Evolutionary conservation across 2,888 invertebrate species (phyloP).

Genomic region (Drosophila cognata): DNA sequence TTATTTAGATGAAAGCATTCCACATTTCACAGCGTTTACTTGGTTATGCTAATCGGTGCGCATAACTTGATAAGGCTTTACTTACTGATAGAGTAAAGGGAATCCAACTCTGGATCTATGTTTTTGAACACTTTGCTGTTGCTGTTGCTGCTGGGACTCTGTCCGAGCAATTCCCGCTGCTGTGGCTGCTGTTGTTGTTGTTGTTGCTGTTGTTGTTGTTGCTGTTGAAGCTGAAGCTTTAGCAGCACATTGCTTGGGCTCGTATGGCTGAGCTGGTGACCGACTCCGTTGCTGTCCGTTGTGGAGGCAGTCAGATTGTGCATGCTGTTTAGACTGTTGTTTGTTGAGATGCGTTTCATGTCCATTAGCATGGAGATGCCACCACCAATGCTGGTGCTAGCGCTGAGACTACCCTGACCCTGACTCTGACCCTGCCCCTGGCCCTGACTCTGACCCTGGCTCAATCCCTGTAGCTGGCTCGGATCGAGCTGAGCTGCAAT

Average conservation of each 20-base stretch:
- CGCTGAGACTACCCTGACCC: conserved; percentile 51
- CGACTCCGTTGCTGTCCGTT: conserved; percentile 63
- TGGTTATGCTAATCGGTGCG: neutral
- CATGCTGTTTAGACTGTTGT: conserved; percentile 82
- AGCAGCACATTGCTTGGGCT: conserved; percentile 79
- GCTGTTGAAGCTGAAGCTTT: conserved; percentile 32
- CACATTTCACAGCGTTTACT: neutral
- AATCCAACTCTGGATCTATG: conserved; percentile 88
- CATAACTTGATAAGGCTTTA: conserved; percentile 20
- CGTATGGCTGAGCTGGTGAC: conserved; percentile 61
- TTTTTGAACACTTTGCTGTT: conserved; percentile 85
- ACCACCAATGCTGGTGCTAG: conserved; percentile 65
- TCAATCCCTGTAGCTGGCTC: conserved; percentile 17
- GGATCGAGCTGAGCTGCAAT: conserved; percentile 15
- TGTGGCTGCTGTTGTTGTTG: conserved; percentile 66
- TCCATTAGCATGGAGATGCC: conserved; percentile 85
- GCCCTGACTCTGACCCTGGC: conserved; percentile 10
- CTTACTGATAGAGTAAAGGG: conserved; percentile 90
- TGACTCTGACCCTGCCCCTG: conserved; percentile 21
- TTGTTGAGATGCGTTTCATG: conserved; percentile 82
- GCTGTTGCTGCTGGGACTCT: conserved; percentile 82
- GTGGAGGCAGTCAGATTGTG: conserved; percentile 73
- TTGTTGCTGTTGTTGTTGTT: conserved; percentile 33
- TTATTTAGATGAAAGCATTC: neutral
- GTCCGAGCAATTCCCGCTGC: conserved; percentile 79